Conservation (phyloP, 2,113 vertebrate genomes). For the Dryoscopus gambensis region DNA sequence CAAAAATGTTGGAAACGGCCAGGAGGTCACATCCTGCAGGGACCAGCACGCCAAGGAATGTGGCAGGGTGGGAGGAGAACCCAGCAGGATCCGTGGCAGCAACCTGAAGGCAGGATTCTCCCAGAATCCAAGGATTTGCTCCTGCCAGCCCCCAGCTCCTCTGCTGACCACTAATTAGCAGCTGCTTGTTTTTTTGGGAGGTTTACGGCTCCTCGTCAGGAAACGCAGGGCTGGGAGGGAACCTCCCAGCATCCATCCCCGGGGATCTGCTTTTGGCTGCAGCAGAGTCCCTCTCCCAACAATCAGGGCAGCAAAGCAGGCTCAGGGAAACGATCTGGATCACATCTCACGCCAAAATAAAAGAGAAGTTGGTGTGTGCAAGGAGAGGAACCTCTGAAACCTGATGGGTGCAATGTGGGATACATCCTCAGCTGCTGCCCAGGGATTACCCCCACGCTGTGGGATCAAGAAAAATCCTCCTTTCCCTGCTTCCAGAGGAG, state of each 20-base stretch:
- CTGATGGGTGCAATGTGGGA: neutral
- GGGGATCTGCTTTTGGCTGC: neutral
- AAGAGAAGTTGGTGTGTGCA: rapidly evolving
- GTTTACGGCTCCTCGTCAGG: neutral
- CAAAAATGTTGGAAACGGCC: neutral
- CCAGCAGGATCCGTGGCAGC: neutral
- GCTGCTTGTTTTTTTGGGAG: neutral
- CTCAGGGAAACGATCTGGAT: neutral
- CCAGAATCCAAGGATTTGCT: neutral
- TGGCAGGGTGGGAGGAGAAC: neutral
- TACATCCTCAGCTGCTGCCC: neutral
- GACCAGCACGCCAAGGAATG: neutral
- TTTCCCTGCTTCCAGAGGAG: neutral
- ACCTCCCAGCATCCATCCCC: neutral
- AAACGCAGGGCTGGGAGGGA: neutral
- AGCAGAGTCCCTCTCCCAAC: rapidly evolving
- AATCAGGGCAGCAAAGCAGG: rapidly evolving
- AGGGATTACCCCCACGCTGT: neutral
- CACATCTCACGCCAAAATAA: neutral
- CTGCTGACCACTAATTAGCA: neutral
- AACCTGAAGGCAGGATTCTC: neutral
- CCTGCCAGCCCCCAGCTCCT: neutral
- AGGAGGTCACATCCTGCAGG: neutral
- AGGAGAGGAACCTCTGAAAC: neutral
- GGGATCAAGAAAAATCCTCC: neutral